These are phyloP conservation scores for Tetropium fuscum DNA, from an alignment of 2,888 invertebrate species.

Conservation along the genomic window DNA sequence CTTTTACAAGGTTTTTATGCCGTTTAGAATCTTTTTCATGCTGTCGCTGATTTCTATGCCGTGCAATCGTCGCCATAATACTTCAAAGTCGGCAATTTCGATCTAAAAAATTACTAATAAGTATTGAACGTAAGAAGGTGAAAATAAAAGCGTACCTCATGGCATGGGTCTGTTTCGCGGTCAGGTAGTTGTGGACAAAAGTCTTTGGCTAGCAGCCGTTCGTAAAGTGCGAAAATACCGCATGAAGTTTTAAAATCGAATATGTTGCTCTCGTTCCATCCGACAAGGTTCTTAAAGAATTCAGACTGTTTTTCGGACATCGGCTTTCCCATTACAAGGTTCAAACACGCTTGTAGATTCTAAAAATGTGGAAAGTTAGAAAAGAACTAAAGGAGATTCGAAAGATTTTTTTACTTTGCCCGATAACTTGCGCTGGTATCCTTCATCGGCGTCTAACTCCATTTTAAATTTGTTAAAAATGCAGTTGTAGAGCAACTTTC, in stretches of 20 bases:
- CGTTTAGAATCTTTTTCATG: constrained; percentile 68
- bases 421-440: constrained; percentile 62
- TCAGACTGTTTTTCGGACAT: constrained; percentile 68
- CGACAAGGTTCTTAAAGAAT: constrained; percentile 68
- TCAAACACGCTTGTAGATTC: constrained; percentile 70
- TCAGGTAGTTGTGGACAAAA: constrained; percentile 66
- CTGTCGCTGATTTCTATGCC: constrained; percentile 67
- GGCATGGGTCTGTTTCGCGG: constrained; percentile 76
- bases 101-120: too few species aligned
- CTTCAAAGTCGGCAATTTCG: constrained; percentile 77
- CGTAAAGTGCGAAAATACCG: constrained; percentile 82
- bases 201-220: constrained; percentile 74
- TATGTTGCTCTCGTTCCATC: constrained; percentile 68
- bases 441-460: constrained; percentile 55
- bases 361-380: constrained; percentile 53
- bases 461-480: constrained; percentile 67
- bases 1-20: constrained; percentile 59
- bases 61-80: constrained; percentile 71
- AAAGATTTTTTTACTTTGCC: constrained; percentile 63
- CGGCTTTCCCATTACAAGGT: constrained; percentile 75
- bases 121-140: background rate
- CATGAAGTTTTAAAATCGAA: constrained; percentile 83
- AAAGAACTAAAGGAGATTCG: constrained; percentile 8
- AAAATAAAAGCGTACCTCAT: constrained; percentile 68
- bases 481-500: constrained; percentile 70